Conservation (phyloP, 2,888 invertebrate genomes). For the Linnaemya vulpina region DNA sequence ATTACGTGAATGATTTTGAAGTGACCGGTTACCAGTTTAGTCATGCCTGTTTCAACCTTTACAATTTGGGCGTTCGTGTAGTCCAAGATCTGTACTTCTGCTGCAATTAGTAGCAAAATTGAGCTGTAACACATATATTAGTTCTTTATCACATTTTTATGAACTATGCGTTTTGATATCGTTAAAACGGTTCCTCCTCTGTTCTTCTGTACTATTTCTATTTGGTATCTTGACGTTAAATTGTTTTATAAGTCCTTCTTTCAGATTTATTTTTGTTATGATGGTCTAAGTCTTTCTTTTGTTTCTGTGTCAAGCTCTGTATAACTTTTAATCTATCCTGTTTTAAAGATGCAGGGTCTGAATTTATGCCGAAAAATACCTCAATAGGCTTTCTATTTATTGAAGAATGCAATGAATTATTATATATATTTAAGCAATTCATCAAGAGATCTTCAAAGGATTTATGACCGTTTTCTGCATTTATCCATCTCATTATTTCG, state of each 20-base stretch:
- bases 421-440: constrained; percentile 58
- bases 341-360: constrained; percentile 6
- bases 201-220: constrained; percentile 24
- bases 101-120: not conserved
- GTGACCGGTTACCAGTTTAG: constrained; percentile 8
- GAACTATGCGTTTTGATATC: not conserved
- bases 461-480: constrained; percentile 44
- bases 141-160: constrained; percentile 16
- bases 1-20: constrained; percentile 21
- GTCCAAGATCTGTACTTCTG: constrained; percentile 32
- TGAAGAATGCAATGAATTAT: constrained; percentile 57
- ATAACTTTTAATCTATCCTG: constrained; percentile 15
- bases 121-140: constrained; percentile 15
- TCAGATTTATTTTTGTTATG: constrained; percentile 9
- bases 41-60: constrained; percentile 6
- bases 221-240: constrained; percentile 15
- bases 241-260: not conserved
- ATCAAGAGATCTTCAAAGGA: constrained; percentile 39
- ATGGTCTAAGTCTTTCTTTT: not conserved
- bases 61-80: constrained; percentile 28
- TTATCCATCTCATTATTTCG: constrained; percentile 46
- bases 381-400: constrained; percentile 58
- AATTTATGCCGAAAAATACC: constrained; percentile 37
- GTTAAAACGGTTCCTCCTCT: constrained; percentile 18
- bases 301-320: constrained; percentile 11